Evolutionary conservation across 2,888 invertebrate species (phyloP).

Genomic region (Caradrina kadenii): DNA sequence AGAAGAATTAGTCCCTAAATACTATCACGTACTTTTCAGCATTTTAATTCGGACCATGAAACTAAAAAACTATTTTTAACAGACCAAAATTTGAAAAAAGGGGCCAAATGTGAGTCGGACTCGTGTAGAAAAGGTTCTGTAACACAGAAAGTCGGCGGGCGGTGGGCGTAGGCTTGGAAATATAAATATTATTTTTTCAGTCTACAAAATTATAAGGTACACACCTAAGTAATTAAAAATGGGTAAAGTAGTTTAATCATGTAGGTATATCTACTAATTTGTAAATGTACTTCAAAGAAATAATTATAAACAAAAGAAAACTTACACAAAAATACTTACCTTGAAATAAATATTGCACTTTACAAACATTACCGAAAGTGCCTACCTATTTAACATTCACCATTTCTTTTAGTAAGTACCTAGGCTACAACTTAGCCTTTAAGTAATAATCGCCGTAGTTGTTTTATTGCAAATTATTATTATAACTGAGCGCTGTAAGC

Average conservation of each 20-base stretch:
- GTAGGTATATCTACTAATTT: too few relatives aligned
- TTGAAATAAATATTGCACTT: conserved; percentile 1
- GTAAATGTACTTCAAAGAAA: too few relatives aligned
- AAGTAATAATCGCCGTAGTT: neutral
- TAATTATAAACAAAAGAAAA: neutral
- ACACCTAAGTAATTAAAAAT: too few relatives aligned
- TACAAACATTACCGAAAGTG: neutral
- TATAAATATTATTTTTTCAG: neutral
- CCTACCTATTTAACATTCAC: conserved; percentile 9
- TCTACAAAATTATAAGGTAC: too few relatives aligned
- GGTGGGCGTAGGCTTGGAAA: neutral
- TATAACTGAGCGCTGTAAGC: neutral
- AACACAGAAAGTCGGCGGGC: too few relatives aligned
- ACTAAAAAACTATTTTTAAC: neutral
- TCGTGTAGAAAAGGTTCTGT: neutral
- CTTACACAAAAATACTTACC: conserved; percentile 18
- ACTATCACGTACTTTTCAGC: neutral
- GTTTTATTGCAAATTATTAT: neutral
- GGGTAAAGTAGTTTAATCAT: too few relatives aligned
- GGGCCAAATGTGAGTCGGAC: neutral
- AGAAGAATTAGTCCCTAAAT: neutral
- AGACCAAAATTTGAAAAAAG: neutral
- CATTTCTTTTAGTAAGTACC: neutral
- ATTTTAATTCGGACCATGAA: neutral
- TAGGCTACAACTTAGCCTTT: neutral